Evolutionary conservation across 2,888 invertebrate genomes (phyloP).

Genomic region (Parasteatoda lunata): DNA sequence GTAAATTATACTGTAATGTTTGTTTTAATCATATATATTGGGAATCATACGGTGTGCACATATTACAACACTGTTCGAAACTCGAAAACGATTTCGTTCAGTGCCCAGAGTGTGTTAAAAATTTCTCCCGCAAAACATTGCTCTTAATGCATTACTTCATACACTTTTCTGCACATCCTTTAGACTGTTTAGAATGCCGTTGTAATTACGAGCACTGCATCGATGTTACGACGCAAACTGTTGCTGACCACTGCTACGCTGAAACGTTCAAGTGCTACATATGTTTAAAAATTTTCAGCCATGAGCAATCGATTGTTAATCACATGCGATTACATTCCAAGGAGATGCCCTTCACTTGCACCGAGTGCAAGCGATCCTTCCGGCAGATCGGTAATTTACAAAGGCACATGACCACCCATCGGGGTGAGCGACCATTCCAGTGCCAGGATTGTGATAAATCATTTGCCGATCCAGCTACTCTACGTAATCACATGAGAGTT

Average conservation of each 20-base stretch:
- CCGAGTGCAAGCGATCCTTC: constrained; percentile 49
- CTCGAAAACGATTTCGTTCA: neutral
- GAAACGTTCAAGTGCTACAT: constrained; percentile 39
- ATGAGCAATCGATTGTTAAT: constrained; percentile 28
- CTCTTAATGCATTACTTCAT: constrained; percentile 50
- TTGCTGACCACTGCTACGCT: constrained; percentile 22
- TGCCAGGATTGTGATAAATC: constrained; percentile 35
- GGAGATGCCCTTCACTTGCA: constrained; percentile 54
- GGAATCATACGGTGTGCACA: constrained; percentile 34
- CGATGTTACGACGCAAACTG: neutral
- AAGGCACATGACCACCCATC: constrained; percentile 59
- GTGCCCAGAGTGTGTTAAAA: constrained; percentile 42
- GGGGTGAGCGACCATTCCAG: constrained; percentile 55
- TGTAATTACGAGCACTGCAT: constrained; percentile 27
- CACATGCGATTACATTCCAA: constrained; percentile 60
- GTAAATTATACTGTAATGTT: constrained; percentile 40
- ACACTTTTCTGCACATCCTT: constrained; percentile 25
- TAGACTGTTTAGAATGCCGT: constrained; percentile 12
- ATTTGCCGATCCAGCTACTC: constrained; percentile 65
- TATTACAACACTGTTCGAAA: constrained; percentile 34
- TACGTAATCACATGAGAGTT: constrained; percentile 51
- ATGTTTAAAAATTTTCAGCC: constrained; percentile 25
- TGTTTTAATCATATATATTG: constrained; percentile 33
- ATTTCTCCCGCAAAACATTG: neutral
- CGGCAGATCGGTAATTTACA: constrained; percentile 60